phyloP scores from a whole-genome alignment of 2,113 vertebrate genomes.

The Herpailurus yagouaroundi region DNA sequence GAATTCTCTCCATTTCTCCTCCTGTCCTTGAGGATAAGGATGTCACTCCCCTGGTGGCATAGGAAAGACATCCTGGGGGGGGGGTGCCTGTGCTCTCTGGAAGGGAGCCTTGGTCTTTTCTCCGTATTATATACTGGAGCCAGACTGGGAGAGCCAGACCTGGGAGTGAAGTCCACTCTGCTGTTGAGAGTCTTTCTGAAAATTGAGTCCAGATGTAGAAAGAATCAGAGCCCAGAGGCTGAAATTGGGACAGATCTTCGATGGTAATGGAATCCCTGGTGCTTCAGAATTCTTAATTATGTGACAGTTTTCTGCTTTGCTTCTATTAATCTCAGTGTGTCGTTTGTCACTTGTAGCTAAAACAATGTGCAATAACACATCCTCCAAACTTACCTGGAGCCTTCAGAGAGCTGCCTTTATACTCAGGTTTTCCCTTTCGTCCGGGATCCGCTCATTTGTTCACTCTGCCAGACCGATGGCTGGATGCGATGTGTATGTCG shows the following conservation, averaged over 20 bases:
- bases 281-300: neutral
- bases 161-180: neutral
- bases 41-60: no score
- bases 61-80: no score
- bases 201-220: neutral
- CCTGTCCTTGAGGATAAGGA: no score
- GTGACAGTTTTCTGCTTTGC: neutral
- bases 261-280: no score
- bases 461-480: neutral
- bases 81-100: neutral
- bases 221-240: neutral
- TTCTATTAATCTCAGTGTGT: neutral
- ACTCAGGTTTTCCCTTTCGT: neutral
- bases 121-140: neutral
- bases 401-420: neutral
- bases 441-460: neutral
- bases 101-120: neutral
- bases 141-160: neutral
- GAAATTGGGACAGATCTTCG: neutral
- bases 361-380: neutral
- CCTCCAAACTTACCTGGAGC: neutral
- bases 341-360: neutral
- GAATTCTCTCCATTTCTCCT: no score
- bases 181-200: neutral
- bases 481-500: neutral